Percentiles rank a stretch among this genome's conserved stretches.
Evolutionary conservation across 1,140 invertebrate species (phyloP).

Genomic region (Drosophila varians): DNA sequence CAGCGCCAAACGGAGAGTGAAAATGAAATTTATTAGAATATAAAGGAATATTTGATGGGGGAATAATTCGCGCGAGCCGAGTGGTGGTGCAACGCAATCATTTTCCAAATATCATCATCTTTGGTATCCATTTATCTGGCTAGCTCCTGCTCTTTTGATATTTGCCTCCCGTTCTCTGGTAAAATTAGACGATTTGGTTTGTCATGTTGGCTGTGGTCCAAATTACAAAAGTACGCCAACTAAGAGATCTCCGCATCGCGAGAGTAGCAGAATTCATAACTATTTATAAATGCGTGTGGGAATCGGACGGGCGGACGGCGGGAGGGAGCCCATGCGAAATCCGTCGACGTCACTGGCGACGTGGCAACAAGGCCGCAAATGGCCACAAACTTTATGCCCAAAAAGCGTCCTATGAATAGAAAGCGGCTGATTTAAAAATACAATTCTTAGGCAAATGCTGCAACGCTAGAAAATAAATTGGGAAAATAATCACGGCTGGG

Average conservation of each 20-base stretch:
- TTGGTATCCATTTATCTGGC: conserved; percentile 10
- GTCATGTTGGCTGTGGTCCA: conserved; percentile 71
- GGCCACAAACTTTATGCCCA: conserved; percentile 61
- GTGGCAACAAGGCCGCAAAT: conserved; percentile 68
- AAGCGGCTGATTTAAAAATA: conserved; percentile 44
- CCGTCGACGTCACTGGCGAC: conserved; percentile 60
- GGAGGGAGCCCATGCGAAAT: conserved; percentile 32
- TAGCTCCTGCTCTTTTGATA: conserved; percentile 15
- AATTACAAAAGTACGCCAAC: conserved; percentile 61
- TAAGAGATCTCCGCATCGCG: conserved; percentile 24
- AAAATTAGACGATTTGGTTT: conserved; percentile 78
- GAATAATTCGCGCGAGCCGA: conserved; percentile 17
- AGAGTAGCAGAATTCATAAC: conserved; percentile 58
- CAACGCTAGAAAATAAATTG: too few species aligned
- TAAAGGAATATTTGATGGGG: conserved; percentile 13
- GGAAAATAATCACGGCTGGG: background rate
- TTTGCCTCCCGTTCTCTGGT: conserved; percentile 37
- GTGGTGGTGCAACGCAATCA: conserved; percentile 38
- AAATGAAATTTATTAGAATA: conserved; percentile 29
- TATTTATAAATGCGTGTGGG: conserved; percentile 45
- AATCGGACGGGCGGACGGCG: background rate
- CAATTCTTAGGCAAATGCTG: conserved; percentile 56
- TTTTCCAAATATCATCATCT: conserved; percentile 44
- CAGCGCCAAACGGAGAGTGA: conserved; percentile 25
- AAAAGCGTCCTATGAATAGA: conserved; percentile 63